phyloP scores from a whole-genome alignment of 1,140 invertebrate genomes.

The Rhopalosiphum padi region DNA sequence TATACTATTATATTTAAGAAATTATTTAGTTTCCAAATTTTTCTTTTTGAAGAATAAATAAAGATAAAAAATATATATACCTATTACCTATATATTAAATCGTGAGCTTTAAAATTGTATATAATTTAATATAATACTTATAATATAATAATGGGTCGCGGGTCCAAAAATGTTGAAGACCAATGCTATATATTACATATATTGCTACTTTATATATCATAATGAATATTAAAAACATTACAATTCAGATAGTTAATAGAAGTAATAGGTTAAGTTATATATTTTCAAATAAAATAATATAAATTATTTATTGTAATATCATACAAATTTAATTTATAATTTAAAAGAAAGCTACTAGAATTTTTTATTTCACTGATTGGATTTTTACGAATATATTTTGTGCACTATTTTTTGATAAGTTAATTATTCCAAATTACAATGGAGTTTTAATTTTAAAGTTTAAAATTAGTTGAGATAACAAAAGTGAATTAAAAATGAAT shows the following conservation, averaged over 20 bases:
- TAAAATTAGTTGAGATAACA: background rate
- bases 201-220: too few species aligned
- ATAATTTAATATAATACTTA: too few species aligned
- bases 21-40: too few species aligned
- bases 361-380: background rate
- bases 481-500: background rate
- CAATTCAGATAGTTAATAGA: background rate
- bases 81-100: too few species aligned
- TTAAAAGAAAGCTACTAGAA: background rate
- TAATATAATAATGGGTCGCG: too few species aligned
- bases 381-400: background rate
- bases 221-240: too few species aligned
- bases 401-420: background rate
- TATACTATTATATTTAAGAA: background rate
- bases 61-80: too few species aligned
- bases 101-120: too few species aligned
- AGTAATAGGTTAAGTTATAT: background rate
- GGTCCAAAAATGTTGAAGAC: too few species aligned
- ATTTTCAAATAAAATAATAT: background rate
- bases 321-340: background rate
- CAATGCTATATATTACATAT: too few species aligned
- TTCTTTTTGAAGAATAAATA: too few species aligned
- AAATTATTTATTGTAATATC: background rate
- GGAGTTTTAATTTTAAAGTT: background rate
- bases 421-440: background rate